Evolutionary conservation across 2,797 vertebrate genomes (phyloP), one percentile per base, ranked within the genome.

Genomic region (Craterocephalus amniculus): DNA sequence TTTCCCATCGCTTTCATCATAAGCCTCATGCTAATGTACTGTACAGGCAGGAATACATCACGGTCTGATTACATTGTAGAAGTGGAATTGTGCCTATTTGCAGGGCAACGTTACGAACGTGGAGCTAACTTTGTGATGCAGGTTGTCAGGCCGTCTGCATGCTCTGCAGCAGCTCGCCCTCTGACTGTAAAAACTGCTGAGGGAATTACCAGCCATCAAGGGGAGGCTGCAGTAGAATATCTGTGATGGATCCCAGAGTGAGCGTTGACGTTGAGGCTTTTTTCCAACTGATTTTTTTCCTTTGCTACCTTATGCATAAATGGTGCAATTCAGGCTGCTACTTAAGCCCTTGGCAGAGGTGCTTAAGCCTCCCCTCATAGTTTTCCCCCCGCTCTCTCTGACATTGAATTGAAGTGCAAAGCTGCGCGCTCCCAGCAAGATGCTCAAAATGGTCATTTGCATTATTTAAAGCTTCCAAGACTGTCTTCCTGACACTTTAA

Each of bases 341-440:
- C 78, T 88, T 88, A 89, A 89, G 80, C 84, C 84, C 76, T 72
- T 70, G 3, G 60, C 78, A 64, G 86, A 83, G 85, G 81, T 74
- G 80, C 88, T 89, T 87, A 86, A 87, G 82, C 84, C 84, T 74
- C 65, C 83, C 63, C 86, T 72, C 80, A 4, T 80, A 60, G 43
- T 84, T 82, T 83, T 69, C 84, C 80, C 62, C 57, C 66, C 9
- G 58, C 79, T 85, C 51, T 24, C 75, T 83, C 74, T 88, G 88
- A 89, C 88, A 82, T 83, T 86, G 89, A 88, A 91, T 76, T 83
- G 79, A 83, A 86, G 85, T 81, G 85, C 68, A 83, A 66, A 83
- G 74, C 83, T 8, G 51, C 6, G 71, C 83, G 4, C 82, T 81
- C 67, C 60, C 66, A 32, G 76, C 59, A 29, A 74, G 67, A 36